Base-by-base conservation (phyloP, 2,797 vertebrate species). In the Parotocinclus haroldoi region DNA sequence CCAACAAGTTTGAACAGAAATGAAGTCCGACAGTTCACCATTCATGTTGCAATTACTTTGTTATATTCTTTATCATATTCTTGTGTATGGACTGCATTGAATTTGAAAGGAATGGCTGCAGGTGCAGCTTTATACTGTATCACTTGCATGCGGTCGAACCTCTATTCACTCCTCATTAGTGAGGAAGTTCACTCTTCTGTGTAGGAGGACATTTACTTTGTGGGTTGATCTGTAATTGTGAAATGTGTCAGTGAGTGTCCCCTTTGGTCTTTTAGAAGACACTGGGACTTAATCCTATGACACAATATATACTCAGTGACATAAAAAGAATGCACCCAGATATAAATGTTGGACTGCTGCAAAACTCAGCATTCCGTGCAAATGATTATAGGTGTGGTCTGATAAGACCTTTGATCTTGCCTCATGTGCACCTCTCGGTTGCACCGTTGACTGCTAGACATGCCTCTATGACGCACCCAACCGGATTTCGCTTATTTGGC, bases 1-100 rank as follows among this genome's bases (percentile, higher is more conserved):
- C 40, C 36, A 42, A 58, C 62, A 69, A 66, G 69, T 69, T 17
- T 17, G 11, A 44, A 10, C 65, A 55, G 42, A 53, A 65, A 54
- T 13, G 1, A 45, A 46, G 3, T 16, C 9, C 49, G 50, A 55
- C 10, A 37, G 44, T 10, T 39, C 38, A 40, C 5, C 38, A 40
- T 40, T n/a, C 27, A 27, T 27, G 27, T 27, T 27, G 27, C 27
- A 27, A 27, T 27, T 27, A 27, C 27, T 27, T 27, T n/a, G n/a
- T n/a, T 53, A 16, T 46, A 11, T n/a, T 50, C 8, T 13, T 44
- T 49, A n/a, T 9, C 8, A 44, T 50, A n/a, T 36, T 40, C 40
- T 48, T 13, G 10, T 54, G 6, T n/a, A 46, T 9, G n/a, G 17
- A n/a, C 14, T 42, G 9, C 44, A 42, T 57, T 63, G n/a, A 50